These are phyloP conservation scores for Chaetoderma sp. DNA, from an alignment of 2,888 invertebrate species.

Conservation along the genomic window DNA sequence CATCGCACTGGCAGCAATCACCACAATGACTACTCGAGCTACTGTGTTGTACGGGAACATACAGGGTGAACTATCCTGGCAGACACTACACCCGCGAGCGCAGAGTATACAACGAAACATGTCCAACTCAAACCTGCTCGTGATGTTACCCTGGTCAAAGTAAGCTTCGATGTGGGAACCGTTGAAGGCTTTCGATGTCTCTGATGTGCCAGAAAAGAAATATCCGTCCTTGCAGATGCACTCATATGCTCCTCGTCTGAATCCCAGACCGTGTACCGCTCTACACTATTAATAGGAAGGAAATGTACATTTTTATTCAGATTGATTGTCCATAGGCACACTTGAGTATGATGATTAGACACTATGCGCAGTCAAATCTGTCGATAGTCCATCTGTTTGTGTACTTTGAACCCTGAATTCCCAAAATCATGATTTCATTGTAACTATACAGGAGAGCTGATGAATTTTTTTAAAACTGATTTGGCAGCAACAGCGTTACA, in stretches of 20 bases:
- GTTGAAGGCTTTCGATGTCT: conserved; percentile 41
- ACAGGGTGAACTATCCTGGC: conserved; percentile 59
- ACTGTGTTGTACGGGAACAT: conserved; percentile 42
- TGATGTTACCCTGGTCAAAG: conserved; percentile 30
- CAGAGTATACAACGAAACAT: conserved; percentile 53
- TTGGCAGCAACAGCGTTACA: too few species aligned
- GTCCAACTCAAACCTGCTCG: neutral
- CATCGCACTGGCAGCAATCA: conserved; percentile 34
- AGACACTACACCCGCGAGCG: conserved; percentile 59
- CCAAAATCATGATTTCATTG: too few species aligned
- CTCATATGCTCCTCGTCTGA: conserved; percentile 56
- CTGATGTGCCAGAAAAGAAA: conserved; percentile 57
- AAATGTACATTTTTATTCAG: too few species aligned
- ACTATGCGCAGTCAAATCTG: too few species aligned
- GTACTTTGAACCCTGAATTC: too few species aligned
- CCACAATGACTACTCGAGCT: conserved; percentile 39
- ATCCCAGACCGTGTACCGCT: conserved; percentile 50
- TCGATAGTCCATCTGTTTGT: too few species aligned
- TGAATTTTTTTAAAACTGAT: too few species aligned
- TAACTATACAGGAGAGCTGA: too few species aligned
- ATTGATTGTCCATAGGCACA: too few species aligned
- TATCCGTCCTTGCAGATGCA: conserved; percentile 58
- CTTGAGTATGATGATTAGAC: too few species aligned
- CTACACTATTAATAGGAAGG: conserved; percentile 52
- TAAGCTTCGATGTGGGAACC: conserved; percentile 50